These are phyloP conservation scores for Chaetodon trifascialis DNA, from an alignment of 2,113 vertebrate genomes.

Conservation along the genomic window DNA sequence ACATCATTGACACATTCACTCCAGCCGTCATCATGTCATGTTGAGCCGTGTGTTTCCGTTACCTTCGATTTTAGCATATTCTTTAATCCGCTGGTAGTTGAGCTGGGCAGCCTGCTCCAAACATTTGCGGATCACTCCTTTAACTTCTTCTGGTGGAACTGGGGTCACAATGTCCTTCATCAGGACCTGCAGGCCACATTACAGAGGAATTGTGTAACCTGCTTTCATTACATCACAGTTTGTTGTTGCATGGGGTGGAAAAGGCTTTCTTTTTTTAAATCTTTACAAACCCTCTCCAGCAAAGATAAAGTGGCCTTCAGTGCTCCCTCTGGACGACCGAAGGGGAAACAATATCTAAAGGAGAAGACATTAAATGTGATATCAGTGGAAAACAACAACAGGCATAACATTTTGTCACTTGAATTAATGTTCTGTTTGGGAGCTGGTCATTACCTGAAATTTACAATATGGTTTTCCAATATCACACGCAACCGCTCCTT, in stretches of 20 bases:
- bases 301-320: slow-evolving; percentile 98
- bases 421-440: slow-evolving; percentile 1
- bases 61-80: slow-evolving; percentile 99
- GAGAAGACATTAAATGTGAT: slow-evolving; percentile 20
- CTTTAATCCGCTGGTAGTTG: slow-evolving; percentile 97
- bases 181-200: slow-evolving; percentile 88
- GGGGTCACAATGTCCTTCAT: slow-evolving; percentile 99
- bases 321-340: slow-evolving; percentile 97
- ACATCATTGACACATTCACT: not conserved
- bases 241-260: not conserved
- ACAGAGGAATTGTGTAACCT: slow-evolving; percentile 18
- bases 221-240: slow-evolving; percentile 13
- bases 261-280: not conserved
- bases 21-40: not conserved
- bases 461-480: slow-evolving; percentile 98
- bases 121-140: slow-evolving; percentile 99
- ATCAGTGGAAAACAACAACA: not conserved
- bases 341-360: slow-evolving; percentile 98
- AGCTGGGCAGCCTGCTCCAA: slow-evolving; percentile 98
- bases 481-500: slow-evolving; percentile 97
- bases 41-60: slow-evolving; percentile 74
- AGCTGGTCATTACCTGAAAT: slow-evolving; percentile 91
- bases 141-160: slow-evolving; percentile 98
- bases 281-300: slow-evolving; percentile 94
- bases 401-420: not conserved